Evolutionary conservation across 2,888 invertebrate genomes (phyloP).

Genomic region (Tinea trinotella): DNA sequence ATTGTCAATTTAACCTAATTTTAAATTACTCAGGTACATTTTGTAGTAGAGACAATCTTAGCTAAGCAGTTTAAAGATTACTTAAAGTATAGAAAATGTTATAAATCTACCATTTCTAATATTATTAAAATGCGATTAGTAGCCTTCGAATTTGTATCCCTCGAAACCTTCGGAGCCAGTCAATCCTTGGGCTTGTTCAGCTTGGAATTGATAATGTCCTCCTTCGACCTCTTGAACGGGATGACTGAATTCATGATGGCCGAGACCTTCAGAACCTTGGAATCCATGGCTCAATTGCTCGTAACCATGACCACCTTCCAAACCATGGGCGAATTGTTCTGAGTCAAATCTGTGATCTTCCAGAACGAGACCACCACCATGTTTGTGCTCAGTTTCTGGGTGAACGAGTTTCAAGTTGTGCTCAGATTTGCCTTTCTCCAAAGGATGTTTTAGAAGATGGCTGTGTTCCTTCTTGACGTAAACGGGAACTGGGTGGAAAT

Average conservation of each 20-base stretch:
- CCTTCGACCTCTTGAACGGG: slow-evolving; percentile 35
- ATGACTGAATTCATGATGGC: slow-evolving; percentile 45
- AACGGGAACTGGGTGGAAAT: slow-evolving; percentile 79
- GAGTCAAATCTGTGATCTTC: slow-evolving; percentile 70
- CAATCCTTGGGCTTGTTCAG: slow-evolving; percentile 41
- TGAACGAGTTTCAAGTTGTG: slow-evolving; percentile 73
- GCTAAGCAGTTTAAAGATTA: not conserved
- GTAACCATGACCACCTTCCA: slow-evolving; percentile 33
- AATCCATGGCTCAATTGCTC: slow-evolving; percentile 31
- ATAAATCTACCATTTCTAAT: not conserved
- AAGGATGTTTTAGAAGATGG: slow-evolving; percentile 75
- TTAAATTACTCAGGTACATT: slow-evolving; percentile 16
- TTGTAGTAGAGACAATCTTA: not conserved
- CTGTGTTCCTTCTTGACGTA: slow-evolving; percentile 79
- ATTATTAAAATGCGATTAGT: slow-evolving; percentile 36
- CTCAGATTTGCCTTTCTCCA: slow-evolving; percentile 75
- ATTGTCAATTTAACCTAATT: slow-evolving; percentile 22
- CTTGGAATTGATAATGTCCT: slow-evolving; percentile 37
- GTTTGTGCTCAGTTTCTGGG: slow-evolving; percentile 72
- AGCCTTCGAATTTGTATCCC: slow-evolving; percentile 54
- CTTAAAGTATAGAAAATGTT: not conserved
- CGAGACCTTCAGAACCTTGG: slow-evolving; percentile 47
- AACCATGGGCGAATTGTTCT: slow-evolving; percentile 40
- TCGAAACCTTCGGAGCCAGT: slow-evolving; percentile 44
- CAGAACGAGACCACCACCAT: slow-evolving; percentile 72